Evolutionary conservation across 2,797 vertebrate species (phyloP).

Genomic region (Emys orbicularis): DNA sequence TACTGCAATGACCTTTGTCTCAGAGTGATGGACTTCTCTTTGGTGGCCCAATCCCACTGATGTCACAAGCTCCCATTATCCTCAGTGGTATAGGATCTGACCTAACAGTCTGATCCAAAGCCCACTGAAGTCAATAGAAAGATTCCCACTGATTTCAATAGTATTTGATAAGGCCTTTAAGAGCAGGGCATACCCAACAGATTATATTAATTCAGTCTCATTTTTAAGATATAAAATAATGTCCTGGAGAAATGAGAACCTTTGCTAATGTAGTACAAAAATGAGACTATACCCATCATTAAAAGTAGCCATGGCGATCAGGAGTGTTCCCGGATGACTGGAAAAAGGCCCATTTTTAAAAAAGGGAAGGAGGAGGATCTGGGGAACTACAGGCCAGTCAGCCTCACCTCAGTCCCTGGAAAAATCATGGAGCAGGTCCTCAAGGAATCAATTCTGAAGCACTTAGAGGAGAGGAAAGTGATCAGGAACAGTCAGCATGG

Average conservation of each 20-base stretch:
- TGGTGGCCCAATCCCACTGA: not conserved
- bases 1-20: not conserved
- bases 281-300: not conserved
- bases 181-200: not conserved
- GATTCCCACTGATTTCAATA: not conserved
- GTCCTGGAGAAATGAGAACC: not conserved
- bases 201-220: not conserved
- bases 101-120: not conserved
- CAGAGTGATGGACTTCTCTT: rapidly evolving
- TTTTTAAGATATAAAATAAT: slow-evolving; percentile 32
- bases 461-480: no score
- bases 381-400: no score
- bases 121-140: not conserved
- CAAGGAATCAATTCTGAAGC: no score
- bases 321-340: no score
- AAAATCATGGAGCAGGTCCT: no score
- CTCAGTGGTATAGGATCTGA: not conserved
- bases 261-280: not conserved
- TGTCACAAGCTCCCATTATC: not conserved
- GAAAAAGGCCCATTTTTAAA: no score
- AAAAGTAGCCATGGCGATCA: not conserved
- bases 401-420: no score
- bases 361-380: no score
- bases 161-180: not conserved
- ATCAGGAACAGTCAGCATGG: no score